Evolutionary conservation across 2,797 vertebrate genomes (phyloP).

Genomic region (Anas flavirostris): DNA sequence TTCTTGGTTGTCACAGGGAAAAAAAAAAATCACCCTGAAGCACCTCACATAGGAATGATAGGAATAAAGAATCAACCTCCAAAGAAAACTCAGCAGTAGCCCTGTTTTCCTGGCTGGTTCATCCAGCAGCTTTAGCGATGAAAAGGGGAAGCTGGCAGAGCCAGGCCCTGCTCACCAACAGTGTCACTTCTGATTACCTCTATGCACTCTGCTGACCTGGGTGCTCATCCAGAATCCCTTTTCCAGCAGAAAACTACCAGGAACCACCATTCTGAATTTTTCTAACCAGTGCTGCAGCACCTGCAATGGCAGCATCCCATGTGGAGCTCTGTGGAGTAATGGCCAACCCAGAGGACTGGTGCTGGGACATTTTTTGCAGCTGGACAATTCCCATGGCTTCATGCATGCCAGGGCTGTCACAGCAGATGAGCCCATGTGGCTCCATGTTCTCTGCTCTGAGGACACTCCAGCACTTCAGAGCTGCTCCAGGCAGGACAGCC

Average conservation of each 20-base stretch:
- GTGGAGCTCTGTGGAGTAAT: not conserved
- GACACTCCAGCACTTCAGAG: not conserved
- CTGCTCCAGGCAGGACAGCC: not conserved
- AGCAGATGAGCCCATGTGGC: not conserved
- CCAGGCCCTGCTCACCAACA: not conserved
- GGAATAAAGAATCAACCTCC: conserved; percentile 4
- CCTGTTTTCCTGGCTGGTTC: not conserved
- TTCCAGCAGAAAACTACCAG: not conserved
- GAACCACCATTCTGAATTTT: not conserved
- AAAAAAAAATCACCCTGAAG: not conserved
- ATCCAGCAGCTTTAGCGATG: not conserved
- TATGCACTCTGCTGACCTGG: not conserved
- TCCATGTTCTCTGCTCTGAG: not conserved
- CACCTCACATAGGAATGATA: not conserved
- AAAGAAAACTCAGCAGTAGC: not conserved
- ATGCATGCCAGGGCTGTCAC: not conserved
- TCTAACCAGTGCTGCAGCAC: not conserved
- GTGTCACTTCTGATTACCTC: not conserved
- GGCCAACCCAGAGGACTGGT: not conserved
- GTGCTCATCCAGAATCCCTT: not conserved
- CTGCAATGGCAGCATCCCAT: not conserved
- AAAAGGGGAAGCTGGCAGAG: not conserved
- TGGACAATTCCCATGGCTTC: not conserved
- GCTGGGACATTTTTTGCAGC: not conserved
- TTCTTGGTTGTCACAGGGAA: not conserved